Base-by-base conservation (phyloP, 1,140 invertebrate species). In the Muscidifurax raptorellus region DNA sequence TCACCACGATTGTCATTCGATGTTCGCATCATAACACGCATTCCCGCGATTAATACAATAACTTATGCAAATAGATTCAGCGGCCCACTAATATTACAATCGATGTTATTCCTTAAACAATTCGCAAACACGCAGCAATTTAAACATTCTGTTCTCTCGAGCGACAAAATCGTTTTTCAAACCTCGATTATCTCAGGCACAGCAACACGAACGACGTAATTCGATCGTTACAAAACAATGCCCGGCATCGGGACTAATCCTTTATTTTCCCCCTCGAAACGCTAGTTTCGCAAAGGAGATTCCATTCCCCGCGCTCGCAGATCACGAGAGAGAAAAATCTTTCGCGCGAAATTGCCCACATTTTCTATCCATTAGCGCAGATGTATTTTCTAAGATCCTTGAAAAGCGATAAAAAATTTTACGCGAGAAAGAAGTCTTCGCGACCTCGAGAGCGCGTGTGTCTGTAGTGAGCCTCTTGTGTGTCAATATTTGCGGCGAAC, bases 401-500 rank as follows among this genome's bases (percentile, higher is more conserved):
- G 44, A 52, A 40, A 72, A 18, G 18, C 22, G 22, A 52, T 2
- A 78, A 78, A 66, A 64, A 78, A 66, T 75, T 5, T 9, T 69
- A 80, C 47, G 59, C 36, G 66, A 69, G 66, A 69, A 69, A 69
- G 13, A 69, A 22, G 66, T 69, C 66, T 10, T 1, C 22, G 22
- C 22, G 66, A 69, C 25, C 66, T 69, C 66, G 25, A 18, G 66
- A 59, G 52, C 52, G 52, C 52, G 15, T 59, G 52, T 59, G 52
- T 6, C 22, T 69, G n/a, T 7, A n/a, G 59, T 44, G 22, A 75
- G 27, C 18, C 22, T 40, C 28, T n/a, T n/a, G 22, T n/a, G 47
- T 76, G 72, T 82, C 81, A 76, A 76, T 76, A 82, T 82, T 82
- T 66, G 52, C 52, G 59, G 74, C 32, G 72, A 82, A 82, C 28